Evolutionary conservation across 2,888 invertebrate genomes (phyloP), one percentile per base, ranked within the genome.

Genomic region (Lasius platythorax): DNA sequence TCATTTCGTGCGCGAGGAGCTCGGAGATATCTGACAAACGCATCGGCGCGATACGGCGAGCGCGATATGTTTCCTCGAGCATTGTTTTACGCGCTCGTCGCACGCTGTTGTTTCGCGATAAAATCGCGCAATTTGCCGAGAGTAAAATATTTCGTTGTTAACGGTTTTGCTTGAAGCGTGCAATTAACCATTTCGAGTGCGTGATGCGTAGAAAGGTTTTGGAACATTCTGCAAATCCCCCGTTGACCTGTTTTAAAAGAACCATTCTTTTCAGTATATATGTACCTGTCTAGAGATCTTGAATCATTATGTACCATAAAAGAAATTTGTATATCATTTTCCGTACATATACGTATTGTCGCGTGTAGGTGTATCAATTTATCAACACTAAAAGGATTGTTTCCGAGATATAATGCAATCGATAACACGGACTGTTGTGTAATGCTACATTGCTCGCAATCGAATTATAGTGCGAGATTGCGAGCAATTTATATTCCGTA

Each of bases 61-160:
- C 58, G n/a, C 33, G 56, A 70, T 70, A 79, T 37, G 58, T 72
- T 46, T 33, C 46, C 46, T 28, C 79, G 74, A 81, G 37, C 73
- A 37, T 61, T 81, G 73, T 81, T 53, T 53, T 81, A 81, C 37
- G 46, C 40, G 73, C 73, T 61, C 73, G 58, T 73, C 61, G 79
- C 79, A 46, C 43, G 43, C 33, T 61, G 37, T 53, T 81, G 46
- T 46, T 64, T 56, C n/a, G 23, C 23, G 82, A 76, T 76, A 82
- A 43, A 18, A 66, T 82, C 74, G 23, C 64, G 79, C 79, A 82
- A 82, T 33, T 66, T 53, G 61, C 53, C 28, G 53, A 30, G 40
- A 30, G 40, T 79, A 30, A 53, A 66, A 66, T 82, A 74, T 82
- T 63, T 43, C 64, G 28, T 50, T 43, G 46, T 75, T 61, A 63